Evolutionary conservation across 2,888 invertebrate species (phyloP).

Genomic region (Schizotus pectinicornis): DNA sequence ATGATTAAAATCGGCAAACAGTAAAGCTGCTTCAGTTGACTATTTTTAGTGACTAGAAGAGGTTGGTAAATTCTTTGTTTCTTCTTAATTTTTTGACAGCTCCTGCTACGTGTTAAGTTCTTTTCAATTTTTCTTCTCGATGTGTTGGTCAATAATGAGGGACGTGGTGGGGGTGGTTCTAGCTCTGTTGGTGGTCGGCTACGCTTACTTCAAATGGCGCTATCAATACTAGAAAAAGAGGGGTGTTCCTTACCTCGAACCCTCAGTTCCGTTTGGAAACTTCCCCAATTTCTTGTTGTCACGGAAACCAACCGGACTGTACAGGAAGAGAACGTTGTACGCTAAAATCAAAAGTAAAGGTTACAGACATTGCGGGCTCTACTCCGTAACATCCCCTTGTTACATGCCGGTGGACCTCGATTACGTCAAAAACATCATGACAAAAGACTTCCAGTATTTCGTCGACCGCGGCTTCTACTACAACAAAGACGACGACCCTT

Average conservation of each 20-base stretch:
- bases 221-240: constrained; percentile 30
- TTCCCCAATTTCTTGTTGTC: constrained; percentile 1
- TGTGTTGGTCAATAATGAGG: not conserved
- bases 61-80: no score
- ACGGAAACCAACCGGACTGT: constrained; percentile 6
- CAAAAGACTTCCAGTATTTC: constrained; percentile 66
- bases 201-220: constrained; percentile 37
- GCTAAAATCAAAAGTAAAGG: constrained; percentile 11
- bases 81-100: no score
- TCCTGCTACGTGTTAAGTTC: no score
- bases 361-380: constrained; percentile 35
- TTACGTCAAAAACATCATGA: constrained; percentile 56
- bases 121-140: no score
- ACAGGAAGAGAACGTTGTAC: constrained; percentile 10
- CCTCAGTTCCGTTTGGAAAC: constrained; percentile 25
- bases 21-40: no score
- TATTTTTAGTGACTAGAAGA: no score
- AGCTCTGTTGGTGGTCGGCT: not conserved
- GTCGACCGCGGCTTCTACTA: constrained; percentile 65
- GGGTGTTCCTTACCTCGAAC: constrained; percentile 13
- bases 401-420: constrained; percentile 37
- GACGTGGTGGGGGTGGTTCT: not conserved
- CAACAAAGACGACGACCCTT: constrained; percentile 63
- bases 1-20: no score
- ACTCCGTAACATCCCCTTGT: constrained; percentile 29